Percentiles rank a stretch among this genome's conserved stretches.
Evolutionary conservation across 2,113 vertebrate species (phyloP).

Genomic region (Gasterosteus aculeatus): DNA sequence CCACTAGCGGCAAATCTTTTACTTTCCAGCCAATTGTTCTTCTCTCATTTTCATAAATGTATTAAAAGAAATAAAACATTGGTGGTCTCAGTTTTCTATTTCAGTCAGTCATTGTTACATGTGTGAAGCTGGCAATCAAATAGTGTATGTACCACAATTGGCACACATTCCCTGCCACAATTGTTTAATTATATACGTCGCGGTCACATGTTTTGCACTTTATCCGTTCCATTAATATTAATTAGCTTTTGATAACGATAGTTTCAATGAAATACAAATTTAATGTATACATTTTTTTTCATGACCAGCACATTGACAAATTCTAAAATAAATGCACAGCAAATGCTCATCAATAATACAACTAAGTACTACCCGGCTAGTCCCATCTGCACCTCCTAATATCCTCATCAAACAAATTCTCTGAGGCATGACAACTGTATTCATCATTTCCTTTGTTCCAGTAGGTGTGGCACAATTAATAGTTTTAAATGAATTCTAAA

Average conservation of each 20-base stretch:
- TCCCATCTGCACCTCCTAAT: conserved; percentile 1
- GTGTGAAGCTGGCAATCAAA: not conserved
- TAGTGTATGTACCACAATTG: not conserved
- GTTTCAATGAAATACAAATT: too few relatives aligned
- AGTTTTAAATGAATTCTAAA: conserved; percentile 10
- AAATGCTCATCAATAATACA: not conserved
- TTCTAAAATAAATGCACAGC: not conserved
- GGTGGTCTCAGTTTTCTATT: not conserved
- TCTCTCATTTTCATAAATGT: not conserved
- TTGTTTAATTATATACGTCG: not conserved
- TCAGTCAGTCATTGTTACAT: not conserved
- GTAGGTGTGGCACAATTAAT: not conserved
- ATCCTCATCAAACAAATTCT: conserved; percentile 19
- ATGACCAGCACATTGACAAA: not conserved
- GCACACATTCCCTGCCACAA: not conserved
- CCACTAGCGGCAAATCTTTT: not conserved
- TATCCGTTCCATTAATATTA: not conserved
- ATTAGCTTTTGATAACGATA: not conserved
- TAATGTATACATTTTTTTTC: not conserved
- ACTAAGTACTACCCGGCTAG: not conserved
- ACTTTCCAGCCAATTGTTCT: not conserved
- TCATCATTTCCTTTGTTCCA: conserved; percentile 1
- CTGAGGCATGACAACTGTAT: not conserved
- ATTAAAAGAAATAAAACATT: not conserved
- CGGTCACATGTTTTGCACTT: not conserved